These are phyloP conservation scores for Pelmatolapia mariae DNA, from an alignment of 2,113 vertebrate species.

Conservation along the genomic window DNA sequence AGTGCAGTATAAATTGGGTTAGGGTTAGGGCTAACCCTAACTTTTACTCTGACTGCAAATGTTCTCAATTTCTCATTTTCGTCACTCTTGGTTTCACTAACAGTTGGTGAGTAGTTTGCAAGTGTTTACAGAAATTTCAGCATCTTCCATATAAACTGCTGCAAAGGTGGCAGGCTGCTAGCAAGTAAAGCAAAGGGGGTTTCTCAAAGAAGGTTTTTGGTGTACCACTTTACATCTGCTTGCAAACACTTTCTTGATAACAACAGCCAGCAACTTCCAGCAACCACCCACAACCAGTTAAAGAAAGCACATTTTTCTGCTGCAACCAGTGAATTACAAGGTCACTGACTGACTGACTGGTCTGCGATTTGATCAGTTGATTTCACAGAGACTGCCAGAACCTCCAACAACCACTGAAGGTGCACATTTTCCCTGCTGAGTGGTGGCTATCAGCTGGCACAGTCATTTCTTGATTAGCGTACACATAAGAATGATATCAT, in stretches of 20 bases:
- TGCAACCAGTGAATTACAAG: not conserved
- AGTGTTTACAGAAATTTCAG: not conserved
- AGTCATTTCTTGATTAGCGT: not conserved
- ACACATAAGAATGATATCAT: not conserved
- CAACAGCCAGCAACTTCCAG: not conserved
- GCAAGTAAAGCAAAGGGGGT: not conserved
- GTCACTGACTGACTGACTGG: not conserved
- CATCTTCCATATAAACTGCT: not conserved
- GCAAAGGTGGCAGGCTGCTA: not conserved
- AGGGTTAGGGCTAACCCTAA: not conserved
- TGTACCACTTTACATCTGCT: not conserved
- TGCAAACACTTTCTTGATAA: not conserved
- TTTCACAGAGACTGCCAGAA: not conserved
- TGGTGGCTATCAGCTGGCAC: not conserved
- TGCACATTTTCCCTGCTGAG: not conserved
- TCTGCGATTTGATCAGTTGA: not conserved
- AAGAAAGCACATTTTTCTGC: not conserved
- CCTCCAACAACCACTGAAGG: not conserved
- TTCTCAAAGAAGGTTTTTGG: not conserved
- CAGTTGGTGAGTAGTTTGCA: not conserved
- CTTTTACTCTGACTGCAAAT: not conserved
- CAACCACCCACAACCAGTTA: not conserved
- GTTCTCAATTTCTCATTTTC: not conserved
- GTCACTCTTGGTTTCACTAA: not conserved
- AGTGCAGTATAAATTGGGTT: not conserved